Base-by-base conservation (phyloP, 2,797 vertebrate genomes). In the Myotis planiceps region DNA sequence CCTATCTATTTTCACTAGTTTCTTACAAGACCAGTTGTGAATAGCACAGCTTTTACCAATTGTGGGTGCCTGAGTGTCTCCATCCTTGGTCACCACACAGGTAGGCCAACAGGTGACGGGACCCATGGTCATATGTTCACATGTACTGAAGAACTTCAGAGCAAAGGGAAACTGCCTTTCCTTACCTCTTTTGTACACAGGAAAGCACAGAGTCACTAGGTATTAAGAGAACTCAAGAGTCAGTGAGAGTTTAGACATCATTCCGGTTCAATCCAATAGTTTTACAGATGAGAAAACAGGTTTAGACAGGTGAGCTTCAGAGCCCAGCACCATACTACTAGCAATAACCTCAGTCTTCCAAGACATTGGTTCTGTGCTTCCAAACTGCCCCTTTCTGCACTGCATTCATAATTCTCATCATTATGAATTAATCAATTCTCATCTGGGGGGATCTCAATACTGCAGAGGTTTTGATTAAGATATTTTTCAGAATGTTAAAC, bases 401-500 rank as follows among this genome's bases (percentile, higher is more conserved):
- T 10, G 42, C 42, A 65, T 72, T 84, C 25, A 80, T 81, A 65
- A 80, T 15, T 60, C 58, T 60, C 25, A 60, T 29, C 58, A 60
- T 60, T 60, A 60, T 92, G 7, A 19, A 49, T 45, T 76, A 12
- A 93, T 39, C 78, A 68, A 66, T 88, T 84, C 53, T 68, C 66
- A 80, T 0, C 21, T 5, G 10, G 53, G 18, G 18, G 32, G 39
- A 83, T 58, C 78, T 92, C 32, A 60, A 25, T 87, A 92, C 32
- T 65, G 95, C 39, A 93, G 65, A 87, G 25, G 9, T 68, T 88
- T 92, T 74, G 92, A 90, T 94, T 90, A 80, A 85, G 53, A 13
- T 82, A 55, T 95, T 93, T 93, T 95, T 32, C 21, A 92, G 76
- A 95, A 69, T 15, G 2, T 23, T 81, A 21, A 75, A 53, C 37